These are phyloP conservation scores for Halichoerus grypus DNA, from an alignment of 2,113 vertebrate species.

Conservation along the genomic window DNA sequence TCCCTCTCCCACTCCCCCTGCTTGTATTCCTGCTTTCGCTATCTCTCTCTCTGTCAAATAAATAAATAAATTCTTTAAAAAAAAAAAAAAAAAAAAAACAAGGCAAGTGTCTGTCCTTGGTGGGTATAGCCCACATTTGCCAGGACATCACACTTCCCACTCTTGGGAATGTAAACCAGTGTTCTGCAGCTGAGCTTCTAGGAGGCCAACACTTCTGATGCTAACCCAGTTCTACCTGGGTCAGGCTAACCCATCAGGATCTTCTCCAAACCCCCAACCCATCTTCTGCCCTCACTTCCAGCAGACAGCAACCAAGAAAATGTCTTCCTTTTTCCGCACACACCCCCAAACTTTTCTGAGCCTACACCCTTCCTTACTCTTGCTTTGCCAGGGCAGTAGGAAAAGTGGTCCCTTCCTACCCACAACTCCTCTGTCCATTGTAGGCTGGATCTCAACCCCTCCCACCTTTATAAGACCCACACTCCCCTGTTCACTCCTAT, in stretches of 20 bases:
- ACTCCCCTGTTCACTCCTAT: accelerated
- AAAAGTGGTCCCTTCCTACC: neutral
- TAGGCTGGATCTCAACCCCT: neutral
- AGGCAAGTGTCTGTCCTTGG: neutral
- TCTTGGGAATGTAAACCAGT: neutral
- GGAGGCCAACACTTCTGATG: neutral
- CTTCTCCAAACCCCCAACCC: neutral
- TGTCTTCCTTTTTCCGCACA: neutral
- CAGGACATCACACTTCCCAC: accelerated
- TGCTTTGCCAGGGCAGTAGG: neutral
- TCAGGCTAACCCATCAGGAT: neutral
- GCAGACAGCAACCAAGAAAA: neutral
- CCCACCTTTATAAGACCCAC: neutral
- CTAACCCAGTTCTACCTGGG: too few relatives aligned
- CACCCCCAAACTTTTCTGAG: neutral
- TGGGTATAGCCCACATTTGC: accelerated
- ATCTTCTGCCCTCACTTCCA: neutral
- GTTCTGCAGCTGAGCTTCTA: too few relatives aligned
- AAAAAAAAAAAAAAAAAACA: too few relatives aligned
- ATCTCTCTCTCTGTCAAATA: too few relatives aligned
- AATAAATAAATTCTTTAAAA: too few relatives aligned
- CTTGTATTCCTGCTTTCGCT: too few relatives aligned
- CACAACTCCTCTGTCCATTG: neutral
- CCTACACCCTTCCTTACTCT: neutral
- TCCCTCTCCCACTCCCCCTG: too few relatives aligned